phyloP scores from a whole-genome alignment of 1,140 invertebrate species.

The Trichoplusia ni region DNA sequence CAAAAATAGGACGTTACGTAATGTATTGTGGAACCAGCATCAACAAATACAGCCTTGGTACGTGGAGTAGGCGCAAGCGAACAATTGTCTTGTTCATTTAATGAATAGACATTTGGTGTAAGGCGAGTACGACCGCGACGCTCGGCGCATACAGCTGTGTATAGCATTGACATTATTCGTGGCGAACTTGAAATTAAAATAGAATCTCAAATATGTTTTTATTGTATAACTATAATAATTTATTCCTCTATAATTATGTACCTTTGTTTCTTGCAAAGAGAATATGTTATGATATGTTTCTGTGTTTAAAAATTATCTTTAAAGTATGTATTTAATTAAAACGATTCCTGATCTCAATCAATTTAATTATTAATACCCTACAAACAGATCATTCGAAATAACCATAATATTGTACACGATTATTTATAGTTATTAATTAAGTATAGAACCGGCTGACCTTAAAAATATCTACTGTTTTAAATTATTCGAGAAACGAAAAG shows the following conservation, averaged over 20 bases:
- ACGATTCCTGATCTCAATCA: neutral
- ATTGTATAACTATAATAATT: too few species aligned
- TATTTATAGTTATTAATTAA: neutral
- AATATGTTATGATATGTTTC: too few species aligned
- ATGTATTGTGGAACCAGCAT: slow-evolving; percentile 58
- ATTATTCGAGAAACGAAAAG: neutral
- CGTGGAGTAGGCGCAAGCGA: slow-evolving; percentile 47
- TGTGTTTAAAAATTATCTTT: neutral
- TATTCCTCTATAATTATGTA: too few species aligned
- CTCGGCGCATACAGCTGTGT: neutral
- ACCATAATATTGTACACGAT: neutral
- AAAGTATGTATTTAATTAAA: neutral
- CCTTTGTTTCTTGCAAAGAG: too few species aligned
- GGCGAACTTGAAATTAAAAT: slow-evolving; percentile 28
- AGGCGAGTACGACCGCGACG: neutral
- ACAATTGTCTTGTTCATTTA: slow-evolving; percentile 40
- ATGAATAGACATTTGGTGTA: slow-evolving; percentile 37
- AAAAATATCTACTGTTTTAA: slow-evolving; percentile 2
- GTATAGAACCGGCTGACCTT: slow-evolving; percentile 3
- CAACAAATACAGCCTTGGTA: slow-evolving; percentile 63
- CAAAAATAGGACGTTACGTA: slow-evolving; percentile 64
- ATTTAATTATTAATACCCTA: neutral
- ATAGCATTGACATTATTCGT: slow-evolving; percentile 62
- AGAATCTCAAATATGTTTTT: too few species aligned
- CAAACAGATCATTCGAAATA: neutral